A percentile compares a stretch with the other conserved stretches of the same genome.
These are phyloP conservation scores for Chaetura pelagica DNA, from an alignment of 2,113 vertebrate species.

Conservation along the genomic window DNA sequence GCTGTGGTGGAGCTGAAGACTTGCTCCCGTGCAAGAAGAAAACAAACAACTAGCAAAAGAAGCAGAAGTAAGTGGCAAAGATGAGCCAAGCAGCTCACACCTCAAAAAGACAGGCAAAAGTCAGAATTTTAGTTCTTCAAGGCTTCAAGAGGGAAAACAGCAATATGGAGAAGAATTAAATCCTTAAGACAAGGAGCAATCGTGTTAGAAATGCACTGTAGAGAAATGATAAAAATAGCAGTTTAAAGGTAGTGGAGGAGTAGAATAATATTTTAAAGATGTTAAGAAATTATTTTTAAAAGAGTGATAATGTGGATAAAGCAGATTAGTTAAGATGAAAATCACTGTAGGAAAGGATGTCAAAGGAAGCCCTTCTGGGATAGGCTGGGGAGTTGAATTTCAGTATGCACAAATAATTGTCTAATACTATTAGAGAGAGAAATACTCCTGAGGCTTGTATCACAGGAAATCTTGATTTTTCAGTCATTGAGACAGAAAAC, in stretches of 20 bases:
- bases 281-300: not conserved
- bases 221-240: not conserved
- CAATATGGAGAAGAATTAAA: not conserved
- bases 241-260: not conserved
- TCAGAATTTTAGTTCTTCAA: not conserved
- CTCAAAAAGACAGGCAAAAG: not conserved
- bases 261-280: not conserved
- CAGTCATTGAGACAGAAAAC: not conserved
- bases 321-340: not conserved
- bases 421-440: conserved; percentile 8
- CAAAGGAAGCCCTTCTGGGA: not conserved
- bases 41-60: not conserved
- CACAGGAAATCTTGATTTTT: not conserved
- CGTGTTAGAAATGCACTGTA: not conserved
- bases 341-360: conserved; percentile 4
- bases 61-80: not conserved
- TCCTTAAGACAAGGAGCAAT: not conserved
- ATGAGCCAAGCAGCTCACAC: not conserved
- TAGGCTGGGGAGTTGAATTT: not conserved
- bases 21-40: not conserved
- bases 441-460: conserved; percentile 18
- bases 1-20: not conserved
- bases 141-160: not conserved
- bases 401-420: conserved; percentile 12
- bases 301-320: not conserved